Evolutionary conservation across 1,140 invertebrate species (phyloP).

Genomic region (Dinoponera quadriceps): DNA sequence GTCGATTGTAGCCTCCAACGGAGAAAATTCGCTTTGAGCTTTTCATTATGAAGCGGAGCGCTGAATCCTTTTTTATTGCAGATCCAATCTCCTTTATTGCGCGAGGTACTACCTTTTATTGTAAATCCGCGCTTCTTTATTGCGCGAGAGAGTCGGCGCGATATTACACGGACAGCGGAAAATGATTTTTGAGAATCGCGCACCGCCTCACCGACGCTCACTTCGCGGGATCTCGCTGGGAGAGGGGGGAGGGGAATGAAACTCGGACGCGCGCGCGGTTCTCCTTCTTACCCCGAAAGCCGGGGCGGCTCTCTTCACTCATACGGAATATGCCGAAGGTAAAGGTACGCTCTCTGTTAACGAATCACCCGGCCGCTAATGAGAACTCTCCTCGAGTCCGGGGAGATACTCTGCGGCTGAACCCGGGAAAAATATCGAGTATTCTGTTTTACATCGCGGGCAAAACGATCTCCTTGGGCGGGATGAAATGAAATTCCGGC

Average conservation of each 20-base stretch:
- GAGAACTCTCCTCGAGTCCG: not conserved
- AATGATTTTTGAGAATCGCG: slow-evolving; percentile 55
- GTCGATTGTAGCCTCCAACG: slow-evolving; percentile 38
- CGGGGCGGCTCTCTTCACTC: not conserved
- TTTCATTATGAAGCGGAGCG: slow-evolving; percentile 60
- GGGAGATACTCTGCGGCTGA: too few relatives aligned
- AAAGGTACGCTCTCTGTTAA: not conserved
- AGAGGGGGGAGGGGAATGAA: not conserved
- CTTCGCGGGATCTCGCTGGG: slow-evolving; percentile 8
- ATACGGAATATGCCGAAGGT: slow-evolving; percentile 14
- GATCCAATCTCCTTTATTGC: slow-evolving; percentile 61
- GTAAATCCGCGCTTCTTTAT: slow-evolving; percentile 61
- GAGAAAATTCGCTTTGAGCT: slow-evolving; percentile 62
- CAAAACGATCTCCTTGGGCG: not conserved
- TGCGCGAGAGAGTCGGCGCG: slow-evolving; percentile 26
- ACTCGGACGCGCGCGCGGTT: not conserved
- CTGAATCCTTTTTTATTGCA: slow-evolving; percentile 61
- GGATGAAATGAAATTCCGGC: slow-evolving; percentile 17
- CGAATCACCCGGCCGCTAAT: slow-evolving; percentile 9
- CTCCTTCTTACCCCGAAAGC: slow-evolving; percentile 1
- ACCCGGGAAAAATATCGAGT: not conserved
- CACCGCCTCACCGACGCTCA: slow-evolving; percentile 31
- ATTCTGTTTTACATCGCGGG: slow-evolving; percentile 1
- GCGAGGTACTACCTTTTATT: slow-evolving; percentile 58
- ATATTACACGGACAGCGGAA: slow-evolving; percentile 57